phyloP scores from a whole-genome alignment of 2,113 vertebrate genomes.

The Thermophis baileyi region DNA sequence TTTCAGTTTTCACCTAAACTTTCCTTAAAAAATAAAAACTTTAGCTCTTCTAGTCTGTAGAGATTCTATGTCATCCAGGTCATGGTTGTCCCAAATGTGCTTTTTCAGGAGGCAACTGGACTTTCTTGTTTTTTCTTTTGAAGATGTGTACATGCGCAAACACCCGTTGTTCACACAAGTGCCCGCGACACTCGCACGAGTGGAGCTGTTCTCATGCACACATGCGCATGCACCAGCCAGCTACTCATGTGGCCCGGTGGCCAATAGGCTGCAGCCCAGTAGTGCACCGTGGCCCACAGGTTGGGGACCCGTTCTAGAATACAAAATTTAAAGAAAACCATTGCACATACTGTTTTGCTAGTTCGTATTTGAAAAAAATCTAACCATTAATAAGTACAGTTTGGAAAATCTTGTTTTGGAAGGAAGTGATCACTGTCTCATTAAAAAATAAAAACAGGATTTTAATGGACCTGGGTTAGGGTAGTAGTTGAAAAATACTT shows the following conservation, averaged over 20 bases:
- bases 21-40: neutral
- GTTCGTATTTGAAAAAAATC: neutral
- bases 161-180: too few species aligned
- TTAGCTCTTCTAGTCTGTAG: neutral
- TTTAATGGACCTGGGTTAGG: neutral
- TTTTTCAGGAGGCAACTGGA: too few species aligned
- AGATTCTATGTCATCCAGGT: too few species aligned
- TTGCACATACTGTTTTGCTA: neutral
- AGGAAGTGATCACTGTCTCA: neutral
- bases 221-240: too few species aligned
- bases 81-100: too few species aligned
- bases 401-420: neutral
- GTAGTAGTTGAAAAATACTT: neutral
- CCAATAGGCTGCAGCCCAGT: too few species aligned
- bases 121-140: too few species aligned
- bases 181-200: too few species aligned
- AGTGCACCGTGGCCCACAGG: too few species aligned
- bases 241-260: too few species aligned
- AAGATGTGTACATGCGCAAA: too few species aligned
- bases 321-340: neutral
- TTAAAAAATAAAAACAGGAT: neutral
- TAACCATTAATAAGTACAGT: neutral
- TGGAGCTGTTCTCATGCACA: too few species aligned
- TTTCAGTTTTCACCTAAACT: neutral
- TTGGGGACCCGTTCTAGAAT: neutral